Percentiles rank a stretch among this genome's conserved stretches.
Conservation (phyloP, 2,888 invertebrate species). For the Panzeria rudis region DNA sequence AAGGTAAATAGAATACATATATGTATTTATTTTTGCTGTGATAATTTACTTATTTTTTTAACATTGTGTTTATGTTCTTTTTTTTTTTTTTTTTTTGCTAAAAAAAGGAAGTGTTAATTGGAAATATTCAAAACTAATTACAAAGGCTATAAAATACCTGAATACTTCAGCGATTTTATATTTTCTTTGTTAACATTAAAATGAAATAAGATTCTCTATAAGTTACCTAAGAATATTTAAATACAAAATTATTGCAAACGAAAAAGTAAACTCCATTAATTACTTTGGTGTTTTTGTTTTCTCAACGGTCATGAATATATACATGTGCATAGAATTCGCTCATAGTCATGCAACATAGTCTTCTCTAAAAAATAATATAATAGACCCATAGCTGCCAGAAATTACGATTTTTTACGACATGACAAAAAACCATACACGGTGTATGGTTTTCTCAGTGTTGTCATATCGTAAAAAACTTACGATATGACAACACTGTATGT, state of each 20-base stretch:
- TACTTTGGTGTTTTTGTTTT: no score
- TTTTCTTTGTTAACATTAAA: not conserved
- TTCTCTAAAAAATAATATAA: no score
- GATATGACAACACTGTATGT: no score
- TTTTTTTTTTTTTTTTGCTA: not conserved
- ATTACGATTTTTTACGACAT: no score
- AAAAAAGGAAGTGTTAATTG: constrained; percentile 25
- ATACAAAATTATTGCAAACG: not conserved
- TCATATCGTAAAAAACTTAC: no score
- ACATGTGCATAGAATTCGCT: no score
- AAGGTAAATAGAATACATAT: not conserved
- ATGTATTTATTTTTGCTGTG: constrained; percentile 28
- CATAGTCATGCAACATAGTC: no score
- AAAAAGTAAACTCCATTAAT: not conserved
- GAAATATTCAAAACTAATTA: not conserved
- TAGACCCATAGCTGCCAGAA: no score
- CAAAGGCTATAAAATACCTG: not conserved
- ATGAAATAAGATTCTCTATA: not conserved
- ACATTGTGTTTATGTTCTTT: not conserved
- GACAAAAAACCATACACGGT: no score
- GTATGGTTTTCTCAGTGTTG: no score
- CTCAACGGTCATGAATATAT: no score
- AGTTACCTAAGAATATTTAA: not conserved
- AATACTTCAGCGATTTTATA: not conserved
- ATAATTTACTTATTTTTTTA: not conserved